Evolutionary conservation across 2,113 vertebrate genomes (phyloP).

Genomic region (Cyanoramphus novaezelandiae): DNA sequence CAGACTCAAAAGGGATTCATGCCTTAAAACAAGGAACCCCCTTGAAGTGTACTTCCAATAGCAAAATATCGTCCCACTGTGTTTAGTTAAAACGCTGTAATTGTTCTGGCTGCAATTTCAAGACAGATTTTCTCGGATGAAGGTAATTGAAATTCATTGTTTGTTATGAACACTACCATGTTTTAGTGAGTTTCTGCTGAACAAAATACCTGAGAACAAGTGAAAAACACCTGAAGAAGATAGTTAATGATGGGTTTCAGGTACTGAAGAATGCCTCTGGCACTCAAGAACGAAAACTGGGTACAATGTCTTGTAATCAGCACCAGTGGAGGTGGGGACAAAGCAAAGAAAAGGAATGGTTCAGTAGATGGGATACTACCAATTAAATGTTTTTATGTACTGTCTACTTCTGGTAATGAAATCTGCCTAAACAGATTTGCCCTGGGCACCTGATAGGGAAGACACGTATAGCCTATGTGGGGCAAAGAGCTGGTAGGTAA

Average conservation of each 20-base stretch:
- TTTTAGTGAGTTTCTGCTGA: constrained; percentile 50
- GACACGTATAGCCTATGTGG: neutral
- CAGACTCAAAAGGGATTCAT: neutral
- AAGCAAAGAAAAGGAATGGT: neutral
- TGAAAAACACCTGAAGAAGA: constrained; percentile 40
- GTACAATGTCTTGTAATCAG: constrained; percentile 7
- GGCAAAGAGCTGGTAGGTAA: neutral
- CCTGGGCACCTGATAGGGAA: constrained; percentile 9
- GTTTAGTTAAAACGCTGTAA: constrained; percentile 74
- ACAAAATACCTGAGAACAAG: constrained; percentile 37
- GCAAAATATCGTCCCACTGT: constrained; percentile 21
- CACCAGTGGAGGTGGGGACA: neutral
- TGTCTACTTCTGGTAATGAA: constrained; percentile 53
- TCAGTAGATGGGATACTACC: constrained; percentile 6
- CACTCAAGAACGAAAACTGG: constrained; percentile 31
- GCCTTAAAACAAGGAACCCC: neutral
- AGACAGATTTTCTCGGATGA: constrained; percentile 57
- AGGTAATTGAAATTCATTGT: constrained; percentile 66
- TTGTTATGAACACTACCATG: constrained; percentile 32
- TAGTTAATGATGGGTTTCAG: constrained; percentile 34
- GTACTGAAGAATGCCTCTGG: constrained; percentile 11
- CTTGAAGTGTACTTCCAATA: constrained; percentile 14
- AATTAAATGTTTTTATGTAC: neutral
- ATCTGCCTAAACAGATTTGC: constrained; percentile 7
- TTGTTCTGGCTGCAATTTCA: constrained; percentile 73